Conservation (phyloP, 64 coral and sea anemone species). For the Porites australiensis region DNA sequence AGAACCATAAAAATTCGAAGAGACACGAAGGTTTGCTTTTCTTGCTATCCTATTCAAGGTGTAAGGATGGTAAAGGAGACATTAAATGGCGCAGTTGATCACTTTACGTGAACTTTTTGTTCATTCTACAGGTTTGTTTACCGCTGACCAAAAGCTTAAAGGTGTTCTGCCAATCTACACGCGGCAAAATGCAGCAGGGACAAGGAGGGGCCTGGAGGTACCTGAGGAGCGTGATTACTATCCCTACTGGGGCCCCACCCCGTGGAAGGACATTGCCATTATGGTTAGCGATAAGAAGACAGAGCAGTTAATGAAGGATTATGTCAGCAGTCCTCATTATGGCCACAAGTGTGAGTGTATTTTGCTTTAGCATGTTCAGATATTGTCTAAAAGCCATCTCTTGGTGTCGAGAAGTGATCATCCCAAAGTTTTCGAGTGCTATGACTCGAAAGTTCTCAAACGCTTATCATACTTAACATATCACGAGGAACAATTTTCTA, state of each 20-base stretch:
- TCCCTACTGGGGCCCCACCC: constrained; percentile 79
- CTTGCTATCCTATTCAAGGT: too few relatives aligned
- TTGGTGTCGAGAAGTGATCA: too few relatives aligned
- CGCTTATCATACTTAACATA: too few relatives aligned
- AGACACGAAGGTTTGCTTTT: too few relatives aligned
- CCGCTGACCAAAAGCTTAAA: constrained; percentile 57
- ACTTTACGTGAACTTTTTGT: background rate
- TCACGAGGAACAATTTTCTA: too few relatives aligned
- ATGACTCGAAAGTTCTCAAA: too few relatives aligned
- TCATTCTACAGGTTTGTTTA: background rate
- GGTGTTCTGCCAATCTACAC: constrained; percentile 64
- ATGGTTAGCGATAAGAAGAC: constrained; percentile 37
- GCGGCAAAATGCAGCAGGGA: constrained; percentile 68
- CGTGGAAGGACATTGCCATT: constrained; percentile 71
- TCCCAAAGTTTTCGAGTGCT: too few relatives aligned
- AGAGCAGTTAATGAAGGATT: constrained; percentile 4
- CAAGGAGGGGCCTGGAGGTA: constrained; percentile 68
- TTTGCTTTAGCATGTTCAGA: too few relatives aligned
- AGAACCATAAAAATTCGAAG: too few relatives aligned
- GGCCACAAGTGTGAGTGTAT: background rate
- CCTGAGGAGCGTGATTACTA: constrained; percentile 87
- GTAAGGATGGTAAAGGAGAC: too few relatives aligned
- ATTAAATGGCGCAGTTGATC: too few relatives aligned
- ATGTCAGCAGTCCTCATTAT: constrained; percentile 5
- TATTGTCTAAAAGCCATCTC: too few relatives aligned